Conservation (phyloP, 2,888 invertebrate genomes). For the Argynnis bischoffii region DNA sequence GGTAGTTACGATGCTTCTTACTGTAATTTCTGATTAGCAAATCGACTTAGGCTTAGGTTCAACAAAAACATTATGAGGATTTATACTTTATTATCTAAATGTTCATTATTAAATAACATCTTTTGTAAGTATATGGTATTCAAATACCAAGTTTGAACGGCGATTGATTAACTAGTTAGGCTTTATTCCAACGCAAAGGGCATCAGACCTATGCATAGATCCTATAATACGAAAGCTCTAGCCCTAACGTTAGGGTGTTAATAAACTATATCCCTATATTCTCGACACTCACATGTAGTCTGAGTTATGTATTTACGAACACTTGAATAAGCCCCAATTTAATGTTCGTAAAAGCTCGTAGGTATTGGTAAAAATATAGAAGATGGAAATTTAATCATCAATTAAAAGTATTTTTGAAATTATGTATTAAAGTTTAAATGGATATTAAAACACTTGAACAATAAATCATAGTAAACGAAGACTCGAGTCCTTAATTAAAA, state of each 20-base stretch:
- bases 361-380: too few relatives aligned
- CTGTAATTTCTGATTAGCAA: conserved; percentile 22
- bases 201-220: conserved; percentile 3
- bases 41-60: conserved; percentile 8
- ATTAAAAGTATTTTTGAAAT: too few relatives aligned
- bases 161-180: conserved; percentile 19
- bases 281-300: conserved; percentile 22
- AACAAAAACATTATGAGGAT: conserved; percentile 15
- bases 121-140: conserved; percentile 16
- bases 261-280: conserved; percentile 33
- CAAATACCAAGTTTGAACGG: conserved; percentile 14
- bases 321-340: conserved; percentile 8
- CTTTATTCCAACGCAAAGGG: conserved; percentile 18
- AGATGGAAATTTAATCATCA: too few relatives aligned
- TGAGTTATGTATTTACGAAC: conserved; percentile 3
- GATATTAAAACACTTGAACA: too few relatives aligned
- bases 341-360: not conserved
- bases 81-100: conserved; percentile 14
- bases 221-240: conserved; percentile 18
- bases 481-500: too few relatives aligned
- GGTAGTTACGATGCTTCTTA: conserved; percentile 16
- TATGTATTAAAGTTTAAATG: too few relatives aligned
- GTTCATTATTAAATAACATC: conserved; percentile 12
- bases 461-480: too few relatives aligned
- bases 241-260: conserved; percentile 31